These are phyloP conservation scores for Phyllopteryx taeniolatus DNA, from an alignment of 2,113 vertebrate genomes.

Conservation along the genomic window DNA sequence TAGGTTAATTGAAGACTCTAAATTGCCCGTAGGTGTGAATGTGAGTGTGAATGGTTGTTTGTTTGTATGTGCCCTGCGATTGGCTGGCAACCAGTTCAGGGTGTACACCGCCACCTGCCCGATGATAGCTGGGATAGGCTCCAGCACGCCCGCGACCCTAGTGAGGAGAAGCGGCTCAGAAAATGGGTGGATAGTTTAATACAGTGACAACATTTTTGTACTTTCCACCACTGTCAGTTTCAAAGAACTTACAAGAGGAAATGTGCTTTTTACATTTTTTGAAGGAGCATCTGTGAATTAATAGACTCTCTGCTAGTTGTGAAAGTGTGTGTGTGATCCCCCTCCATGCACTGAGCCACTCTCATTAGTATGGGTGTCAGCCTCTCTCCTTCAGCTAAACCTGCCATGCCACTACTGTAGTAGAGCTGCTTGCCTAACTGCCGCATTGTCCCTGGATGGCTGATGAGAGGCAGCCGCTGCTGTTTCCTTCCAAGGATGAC, in stretches of 20 bases:
- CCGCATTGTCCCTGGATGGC: constrained; percentile 70
- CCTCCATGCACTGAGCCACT: constrained; percentile 43
- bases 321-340: constrained; percentile 48
- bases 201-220: not conserved
- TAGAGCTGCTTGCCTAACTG: constrained; percentile 55
- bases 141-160: no score
- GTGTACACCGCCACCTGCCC: no score
- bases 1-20: no score
- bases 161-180: no score
- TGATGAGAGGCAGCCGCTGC: constrained; percentile 46
- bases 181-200: no score
- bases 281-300: constrained; percentile 9
- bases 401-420: constrained; percentile 67
- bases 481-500: constrained; percentile 51
- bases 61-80: no score
- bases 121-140: no score
- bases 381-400: constrained; percentile 71
- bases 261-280: not conserved
- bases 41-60: no score
- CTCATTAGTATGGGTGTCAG: constrained; percentile 70
- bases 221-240: not conserved
- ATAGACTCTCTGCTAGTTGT: constrained; percentile 13
- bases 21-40: no score
- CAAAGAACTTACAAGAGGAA: not conserved
- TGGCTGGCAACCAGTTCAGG: no score